Conservation (phyloP, 1,140 invertebrate species). For the Papilio helenus region DNA sequence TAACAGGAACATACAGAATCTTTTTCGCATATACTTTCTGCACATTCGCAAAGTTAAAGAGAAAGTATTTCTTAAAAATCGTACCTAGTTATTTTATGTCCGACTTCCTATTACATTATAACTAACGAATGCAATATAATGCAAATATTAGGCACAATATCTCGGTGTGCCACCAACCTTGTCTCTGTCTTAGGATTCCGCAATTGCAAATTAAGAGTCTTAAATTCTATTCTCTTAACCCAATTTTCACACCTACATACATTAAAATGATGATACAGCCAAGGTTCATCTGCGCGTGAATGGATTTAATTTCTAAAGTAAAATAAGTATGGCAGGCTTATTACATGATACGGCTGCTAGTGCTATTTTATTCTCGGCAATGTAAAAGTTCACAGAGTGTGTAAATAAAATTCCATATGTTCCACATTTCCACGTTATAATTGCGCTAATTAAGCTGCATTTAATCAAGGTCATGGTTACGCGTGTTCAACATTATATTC, state of each 20-base stretch:
- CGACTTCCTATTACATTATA: neutral
- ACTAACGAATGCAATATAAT: no score
- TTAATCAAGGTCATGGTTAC: neutral
- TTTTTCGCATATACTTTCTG: neutral
- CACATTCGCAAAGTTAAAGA: neutral
- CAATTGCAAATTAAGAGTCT: no score
- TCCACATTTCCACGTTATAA: neutral
- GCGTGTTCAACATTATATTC: neutral
- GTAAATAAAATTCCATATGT: neutral
- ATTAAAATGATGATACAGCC: no score
- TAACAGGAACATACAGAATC: neutral
- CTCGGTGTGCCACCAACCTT: no score
- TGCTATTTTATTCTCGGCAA: neutral
- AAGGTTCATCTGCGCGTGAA: no score
- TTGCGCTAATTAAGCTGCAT: neutral
- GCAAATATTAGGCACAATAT: no score
- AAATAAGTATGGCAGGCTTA: no score
- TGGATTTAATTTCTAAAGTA: no score
- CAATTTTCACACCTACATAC: no score
- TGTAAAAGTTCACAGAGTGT: neutral
- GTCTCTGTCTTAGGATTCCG: no score
- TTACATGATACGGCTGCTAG: neutral
- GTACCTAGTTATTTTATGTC: neutral
- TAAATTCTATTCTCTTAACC: no score
- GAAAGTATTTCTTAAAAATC: neutral